phyloP scores from a whole-genome alignment of 2,797 vertebrate genomes.

The Valencia hispanica region DNA sequence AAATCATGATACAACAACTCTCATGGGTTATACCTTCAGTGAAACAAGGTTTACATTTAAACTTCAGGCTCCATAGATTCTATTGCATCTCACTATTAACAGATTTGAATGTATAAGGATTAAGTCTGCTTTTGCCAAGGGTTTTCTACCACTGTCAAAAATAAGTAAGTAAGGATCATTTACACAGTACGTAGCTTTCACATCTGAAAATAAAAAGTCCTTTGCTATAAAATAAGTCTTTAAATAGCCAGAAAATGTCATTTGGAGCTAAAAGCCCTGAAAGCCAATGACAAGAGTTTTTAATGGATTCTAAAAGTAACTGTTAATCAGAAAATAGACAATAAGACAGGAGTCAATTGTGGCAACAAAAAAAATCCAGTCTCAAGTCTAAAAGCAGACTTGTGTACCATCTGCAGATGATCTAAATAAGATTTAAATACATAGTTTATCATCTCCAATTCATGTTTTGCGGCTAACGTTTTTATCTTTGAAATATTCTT shows the following conservation, averaged over 20 bases:
- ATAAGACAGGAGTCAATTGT: background rate
- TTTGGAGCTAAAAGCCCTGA: background rate
- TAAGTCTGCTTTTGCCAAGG: too few species aligned
- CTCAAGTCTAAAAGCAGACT: background rate
- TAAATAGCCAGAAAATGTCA: background rate
- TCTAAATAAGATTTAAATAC: background rate
- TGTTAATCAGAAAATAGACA: background rate
- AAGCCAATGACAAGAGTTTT: background rate
- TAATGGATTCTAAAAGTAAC: background rate
- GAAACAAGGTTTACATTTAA: background rate
- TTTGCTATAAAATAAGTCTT: background rate
- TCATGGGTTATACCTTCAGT: slow-evolving; percentile 15
- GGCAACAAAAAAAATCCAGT: background rate
- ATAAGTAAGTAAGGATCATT: background rate
- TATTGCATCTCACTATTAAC: slow-evolving; percentile 10
- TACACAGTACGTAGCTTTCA: background rate
- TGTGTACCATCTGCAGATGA: background rate
- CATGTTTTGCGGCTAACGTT: background rate
- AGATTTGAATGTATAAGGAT: slow-evolving; percentile 7
- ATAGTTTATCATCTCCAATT: background rate
- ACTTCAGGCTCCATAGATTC: background rate
- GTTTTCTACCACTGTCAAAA: background rate
- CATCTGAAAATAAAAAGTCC: background rate
- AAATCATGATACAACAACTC: background rate
- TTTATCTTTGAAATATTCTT: background rate